phyloP scores from a whole-genome alignment of 2,113 vertebrate genomes.

The Hippocampus barbouri region DNA sequence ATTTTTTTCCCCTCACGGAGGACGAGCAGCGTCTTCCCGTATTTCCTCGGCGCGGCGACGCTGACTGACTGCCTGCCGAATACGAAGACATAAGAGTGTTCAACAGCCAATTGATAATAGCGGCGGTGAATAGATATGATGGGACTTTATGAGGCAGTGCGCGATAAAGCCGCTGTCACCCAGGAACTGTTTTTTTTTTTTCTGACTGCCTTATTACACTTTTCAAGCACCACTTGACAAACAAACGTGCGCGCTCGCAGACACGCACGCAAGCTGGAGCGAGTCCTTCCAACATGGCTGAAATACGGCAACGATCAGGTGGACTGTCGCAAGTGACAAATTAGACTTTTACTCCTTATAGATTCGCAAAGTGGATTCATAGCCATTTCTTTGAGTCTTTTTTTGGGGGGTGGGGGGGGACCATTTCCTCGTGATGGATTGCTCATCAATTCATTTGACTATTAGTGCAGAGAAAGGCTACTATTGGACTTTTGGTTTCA shows the following conservation, averaged over 20 bases:
- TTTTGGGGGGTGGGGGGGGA: conserved; percentile 14
- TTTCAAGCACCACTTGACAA: conserved; percentile 58
- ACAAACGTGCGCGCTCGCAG: conserved; percentile 53
- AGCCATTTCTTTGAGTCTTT: conserved; percentile 54
- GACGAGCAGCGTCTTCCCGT: background rate
- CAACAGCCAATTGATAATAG: conserved; percentile 70
- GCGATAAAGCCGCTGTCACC: conserved; percentile 71
- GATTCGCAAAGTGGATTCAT: conserved; percentile 73
- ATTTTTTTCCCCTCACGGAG: conserved; percentile 6
- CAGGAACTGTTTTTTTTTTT: conserved; percentile 49
- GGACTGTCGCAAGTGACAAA: conserved; percentile 70
- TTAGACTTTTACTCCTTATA: conserved; percentile 74
- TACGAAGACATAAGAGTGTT: conserved; percentile 29
- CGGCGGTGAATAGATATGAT: conserved; percentile 65
- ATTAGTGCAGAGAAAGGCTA: conserved; percentile 50
- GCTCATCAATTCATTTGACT: conserved; percentile 73
- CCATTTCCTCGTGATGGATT: conserved; percentile 63
- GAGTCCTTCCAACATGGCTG: conserved; percentile 55
- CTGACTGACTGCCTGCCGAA: conserved; percentile 2
- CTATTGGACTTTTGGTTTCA: conserved; percentile 57
- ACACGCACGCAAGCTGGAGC: conserved; percentile 49
- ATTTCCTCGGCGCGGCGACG: background rate
- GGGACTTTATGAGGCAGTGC: conserved; percentile 72
- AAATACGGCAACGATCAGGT: conserved; percentile 71
- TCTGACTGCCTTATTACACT: conserved; percentile 63